Base-by-base conservation (phyloP, 2,888 invertebrate species). In the Keiferia lycopersicella region DNA sequence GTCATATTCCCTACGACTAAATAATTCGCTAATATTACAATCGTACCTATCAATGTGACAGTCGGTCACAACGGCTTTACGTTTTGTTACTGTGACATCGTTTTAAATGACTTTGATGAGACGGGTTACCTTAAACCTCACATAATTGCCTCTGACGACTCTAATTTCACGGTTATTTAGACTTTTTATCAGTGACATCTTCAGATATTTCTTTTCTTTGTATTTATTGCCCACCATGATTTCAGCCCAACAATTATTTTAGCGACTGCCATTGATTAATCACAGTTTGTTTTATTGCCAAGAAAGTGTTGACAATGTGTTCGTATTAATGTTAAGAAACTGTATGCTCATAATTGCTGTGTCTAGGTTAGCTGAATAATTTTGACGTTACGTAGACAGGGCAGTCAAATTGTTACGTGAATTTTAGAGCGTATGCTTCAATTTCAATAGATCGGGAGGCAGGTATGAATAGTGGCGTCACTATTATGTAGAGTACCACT, bases 121-220 rank as follows among this genome's bases (percentile, higher is more conserved):
- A 2, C 38, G 20, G 48, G 38, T 62, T 62, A 60, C 56, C 60
- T 50, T 63, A 58, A 66, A 66, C 48, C 62, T 58, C 60, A 22
- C 38, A 57, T 64, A 66, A 64, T 64, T 60, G 59, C 57, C 45
- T 22, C 50, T 18, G 10, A 56, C n/a, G 60, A 57, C 34, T 63
- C 65, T 63, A 57, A 66, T 64, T 66, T 61, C 61, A 61, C 57
- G 61, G 34, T 56, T 50, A 18, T 64, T 63, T 58, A 63, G 50
- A 14, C 61, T 66, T 58, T 58, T 63, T 64, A 66, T 39, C 61
- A 26, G 57, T 57, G 57, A 61, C 56, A 61, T 45, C 50, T 65
- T 18, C 34, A 16, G 48, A 16, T 61, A 60, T 30, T 30, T 61
- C 50, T 64, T 64, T 64, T 58, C 61, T 62, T 64, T 62, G 61